A percentile compares a stretch with the other conserved stretches of the same genome.
phyloP scores from a whole-genome alignment of 1,140 invertebrate genomes.

The Chlorops oryzae region DNA sequence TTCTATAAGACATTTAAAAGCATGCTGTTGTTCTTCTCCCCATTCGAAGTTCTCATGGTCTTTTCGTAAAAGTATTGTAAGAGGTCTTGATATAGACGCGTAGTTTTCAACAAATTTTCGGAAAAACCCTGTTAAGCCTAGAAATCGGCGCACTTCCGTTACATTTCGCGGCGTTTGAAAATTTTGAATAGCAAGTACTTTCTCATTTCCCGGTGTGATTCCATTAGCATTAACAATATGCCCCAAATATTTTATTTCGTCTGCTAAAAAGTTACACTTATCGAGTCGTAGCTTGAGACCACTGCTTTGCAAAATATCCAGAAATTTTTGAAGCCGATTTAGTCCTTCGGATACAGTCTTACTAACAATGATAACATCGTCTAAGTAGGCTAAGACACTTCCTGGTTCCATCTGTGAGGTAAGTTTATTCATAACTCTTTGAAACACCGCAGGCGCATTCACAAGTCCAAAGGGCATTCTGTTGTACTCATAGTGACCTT shows the following conservation, averaged over 20 bases:
- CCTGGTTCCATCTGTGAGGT: not conserved
- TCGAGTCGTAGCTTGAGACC: slow-evolving; percentile 31
- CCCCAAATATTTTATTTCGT: slow-evolving; percentile 30
- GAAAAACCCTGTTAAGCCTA: slow-evolving; percentile 24
- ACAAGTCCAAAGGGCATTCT: slow-evolving; percentile 28
- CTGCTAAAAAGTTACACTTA: slow-evolving; percentile 34
- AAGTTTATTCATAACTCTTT: slow-evolving; percentile 38
- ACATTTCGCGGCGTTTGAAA: slow-evolving; percentile 27
- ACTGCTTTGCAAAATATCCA: slow-evolving; percentile 19
- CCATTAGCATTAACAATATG: slow-evolving; percentile 21
- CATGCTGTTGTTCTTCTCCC: no score
- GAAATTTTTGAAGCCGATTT: slow-evolving; percentile 22
- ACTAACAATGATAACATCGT: slow-evolving; percentile 25
- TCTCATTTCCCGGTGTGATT: slow-evolving; percentile 26
- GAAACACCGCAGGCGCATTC: slow-evolving; percentile 43
- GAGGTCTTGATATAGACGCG: slow-evolving; percentile 21
- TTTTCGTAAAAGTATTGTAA: slow-evolving; percentile 27
- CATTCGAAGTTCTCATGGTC: not conserved
- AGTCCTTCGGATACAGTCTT: slow-evolving; percentile 20
- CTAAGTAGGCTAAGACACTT: slow-evolving; percentile 24
- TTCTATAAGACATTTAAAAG: no score
- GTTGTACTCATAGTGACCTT: slow-evolving; percentile 22
- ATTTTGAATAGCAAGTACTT: slow-evolving; percentile 23
- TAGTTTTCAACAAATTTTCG: slow-evolving; percentile 27
- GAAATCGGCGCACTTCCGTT: slow-evolving; percentile 23